Evolutionary conservation across 2,888 invertebrate species (phyloP), one percentile per base, ranked within the genome.

Genomic region (Lordiphosa fenestrarum): DNA sequence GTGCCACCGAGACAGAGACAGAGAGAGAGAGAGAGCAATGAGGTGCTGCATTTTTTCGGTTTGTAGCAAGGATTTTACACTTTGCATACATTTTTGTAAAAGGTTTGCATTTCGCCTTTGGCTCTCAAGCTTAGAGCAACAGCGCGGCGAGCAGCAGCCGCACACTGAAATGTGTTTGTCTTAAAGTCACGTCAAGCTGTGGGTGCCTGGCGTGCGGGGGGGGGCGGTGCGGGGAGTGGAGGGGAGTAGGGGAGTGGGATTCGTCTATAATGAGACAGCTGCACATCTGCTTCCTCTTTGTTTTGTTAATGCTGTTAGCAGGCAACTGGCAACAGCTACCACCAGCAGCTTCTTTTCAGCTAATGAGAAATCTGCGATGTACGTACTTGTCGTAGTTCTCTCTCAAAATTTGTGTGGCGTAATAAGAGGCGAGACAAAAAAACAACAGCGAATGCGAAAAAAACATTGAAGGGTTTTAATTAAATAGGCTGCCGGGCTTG

Each of bases 381-480:
- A 35, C 25, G 36, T 13, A 33, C 23, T n/a, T 19, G 42, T 40
- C 51, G 13, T 19, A 48, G 33, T 12, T 23, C 12, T 9, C 37
- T 38, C 36, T 36, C 25, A 51, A 60, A 67, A 59, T 60, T 53
- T 65, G 49, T 59, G 60, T 65, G 69, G 62, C 73, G 58, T 55
- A 69, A 62, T 57, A 72, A 57, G 69, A 67, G 62, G 53, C 42
- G 42, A 40, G n/a, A 21, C 38, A 51, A 25, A 42, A 53, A 15
- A 36, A 23, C 37, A 44, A 46, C 39, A 52, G 40, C 37, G 35
- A 57, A 55, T 38, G 37, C 66, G 51, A 55, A 36, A 37, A 37
- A 50, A 55, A 55, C 84, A 77, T 78, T 77, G 83, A 77, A 82
- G 77, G 80, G 82, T 77, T 77, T 84, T 77, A 84, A 77, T 77